Conservation (phyloP, 2,797 vertebrate species). For the Enteromius viviparus region DNA sequence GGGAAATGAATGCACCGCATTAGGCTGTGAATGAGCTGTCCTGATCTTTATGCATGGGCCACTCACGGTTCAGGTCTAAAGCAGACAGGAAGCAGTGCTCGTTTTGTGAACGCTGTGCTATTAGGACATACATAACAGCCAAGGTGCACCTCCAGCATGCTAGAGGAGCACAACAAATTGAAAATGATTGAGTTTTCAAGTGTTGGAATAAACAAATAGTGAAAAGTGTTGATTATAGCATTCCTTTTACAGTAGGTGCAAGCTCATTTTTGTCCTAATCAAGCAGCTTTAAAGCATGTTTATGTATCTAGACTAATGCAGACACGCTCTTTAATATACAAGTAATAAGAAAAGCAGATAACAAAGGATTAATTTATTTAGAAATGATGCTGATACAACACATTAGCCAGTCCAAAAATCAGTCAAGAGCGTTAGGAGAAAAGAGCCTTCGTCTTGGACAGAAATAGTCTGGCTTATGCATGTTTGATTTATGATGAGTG, state of each 20-base stretch:
- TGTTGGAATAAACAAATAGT: neutral
- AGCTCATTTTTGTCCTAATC: neutral
- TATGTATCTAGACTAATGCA: neutral
- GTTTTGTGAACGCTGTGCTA: slow-evolving; percentile 5
- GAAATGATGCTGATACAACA: neutral
- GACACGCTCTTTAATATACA: neutral
- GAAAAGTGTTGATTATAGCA: neutral
- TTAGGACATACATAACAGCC: neutral
- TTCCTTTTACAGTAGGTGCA: neutral
- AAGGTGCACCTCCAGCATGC: slow-evolving; percentile 13
- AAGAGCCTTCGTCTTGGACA: neutral
- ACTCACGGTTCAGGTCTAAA: neutral
- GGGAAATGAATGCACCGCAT: slow-evolving; percentile 49
- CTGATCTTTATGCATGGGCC: slow-evolving; percentile 56
- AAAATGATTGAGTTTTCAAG: neutral
- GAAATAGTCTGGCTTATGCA: neutral
- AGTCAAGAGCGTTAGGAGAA: slow-evolving; percentile 8
- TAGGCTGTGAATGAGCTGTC: slow-evolving; percentile 44
- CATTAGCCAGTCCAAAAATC: neutral
- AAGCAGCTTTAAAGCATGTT: neutral
- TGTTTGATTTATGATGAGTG: slow-evolving; percentile 10
- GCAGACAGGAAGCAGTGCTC: neutral
- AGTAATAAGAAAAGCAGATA: neutral
- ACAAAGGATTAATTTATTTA: neutral
- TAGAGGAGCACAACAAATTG: neutral